phyloP scores from a whole-genome alignment of 2,113 vertebrate genomes.

The Corapipo altera region DNA sequence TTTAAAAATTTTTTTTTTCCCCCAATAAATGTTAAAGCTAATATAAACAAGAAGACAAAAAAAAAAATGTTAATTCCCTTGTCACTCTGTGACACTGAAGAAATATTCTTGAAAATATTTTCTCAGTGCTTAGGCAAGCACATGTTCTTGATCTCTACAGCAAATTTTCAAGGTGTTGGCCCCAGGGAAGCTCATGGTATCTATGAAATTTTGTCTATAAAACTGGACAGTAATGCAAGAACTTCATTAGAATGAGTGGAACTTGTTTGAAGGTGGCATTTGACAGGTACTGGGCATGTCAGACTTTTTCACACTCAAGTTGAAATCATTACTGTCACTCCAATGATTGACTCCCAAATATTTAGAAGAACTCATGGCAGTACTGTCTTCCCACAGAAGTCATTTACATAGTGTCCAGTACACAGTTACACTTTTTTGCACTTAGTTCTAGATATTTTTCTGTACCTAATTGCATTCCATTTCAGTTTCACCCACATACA shows the following conservation, averaged over 20 bases:
- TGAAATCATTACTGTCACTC: background rate
- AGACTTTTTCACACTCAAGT: background rate
- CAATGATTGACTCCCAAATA: background rate
- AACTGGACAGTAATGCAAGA: background rate
- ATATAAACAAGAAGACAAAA: background rate
- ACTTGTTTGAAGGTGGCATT: background rate
- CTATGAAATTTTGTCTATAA: background rate
- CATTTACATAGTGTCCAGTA: background rate
- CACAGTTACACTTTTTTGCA: background rate
- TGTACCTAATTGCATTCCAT: background rate
- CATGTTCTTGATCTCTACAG: background rate
- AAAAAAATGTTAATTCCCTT: background rate
- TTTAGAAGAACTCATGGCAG: background rate
- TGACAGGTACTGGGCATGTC: background rate
- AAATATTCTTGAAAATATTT: background rate
- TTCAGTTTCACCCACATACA: background rate
- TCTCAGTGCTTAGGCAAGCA: background rate
- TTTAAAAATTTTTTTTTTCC: background rate
- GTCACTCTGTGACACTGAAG: background rate
- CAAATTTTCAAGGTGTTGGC: background rate
- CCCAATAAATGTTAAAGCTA: background rate
- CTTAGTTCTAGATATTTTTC: background rate
- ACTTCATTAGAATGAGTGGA: background rate
- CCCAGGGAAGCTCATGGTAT: background rate
- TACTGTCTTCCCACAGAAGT: accelerated